Percentiles rank a stretch among this genome's conserved stretches.
These are phyloP conservation scores for Blastobasis lacticolella DNA, from an alignment of 2,888 invertebrate genomes.

Conservation along the genomic window DNA sequence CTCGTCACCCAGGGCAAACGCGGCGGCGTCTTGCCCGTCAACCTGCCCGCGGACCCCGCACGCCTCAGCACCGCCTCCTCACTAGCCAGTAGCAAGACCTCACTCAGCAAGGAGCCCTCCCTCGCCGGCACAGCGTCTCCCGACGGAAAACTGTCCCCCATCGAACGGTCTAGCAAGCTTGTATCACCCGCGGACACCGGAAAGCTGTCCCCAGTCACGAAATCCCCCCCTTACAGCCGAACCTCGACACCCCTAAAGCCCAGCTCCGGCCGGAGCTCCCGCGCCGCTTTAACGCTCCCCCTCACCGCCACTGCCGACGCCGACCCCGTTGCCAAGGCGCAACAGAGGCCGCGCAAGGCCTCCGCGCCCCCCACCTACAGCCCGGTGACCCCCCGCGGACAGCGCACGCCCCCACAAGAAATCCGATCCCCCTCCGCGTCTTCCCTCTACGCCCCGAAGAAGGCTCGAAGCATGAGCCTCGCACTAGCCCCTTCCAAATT, in stretches of 20 bases:
- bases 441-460: conserved; percentile 43
- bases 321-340: conserved; percentile 24
- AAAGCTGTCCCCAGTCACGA: conserved; percentile 19
- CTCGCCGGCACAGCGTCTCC: conserved; percentile 11
- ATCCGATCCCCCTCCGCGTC: conserved; percentile 44
- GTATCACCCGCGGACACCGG: not conserved
- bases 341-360: conserved; percentile 40
- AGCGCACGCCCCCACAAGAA: conserved; percentile 44
- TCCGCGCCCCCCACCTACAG: conserved; percentile 55
- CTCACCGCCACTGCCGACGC: conserved; percentile 33
- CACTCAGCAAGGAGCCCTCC: conserved; percentile 14
- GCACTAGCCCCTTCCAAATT: conserved; percentile 38
- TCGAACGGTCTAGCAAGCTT: conserved; percentile 12
- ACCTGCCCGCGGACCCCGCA: conserved; percentile 19
- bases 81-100: conserved; percentile 19
- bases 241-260: conserved; percentile 13
- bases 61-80: conserved; percentile 4
- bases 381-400: conserved; percentile 44
- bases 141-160: conserved; percentile 49
- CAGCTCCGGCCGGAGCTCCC: conserved; percentile 15
- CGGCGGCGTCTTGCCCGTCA: conserved; percentile 41
- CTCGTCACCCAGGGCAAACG: conserved; percentile 62
- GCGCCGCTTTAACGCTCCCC: conserved; percentile 45
- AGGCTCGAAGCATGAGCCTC: conserved; percentile 59
- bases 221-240: not conserved